A percentile compares a stretch with the other conserved stretches of the same genome.
These are phyloP conservation scores for Cinara cedri DNA, from an alignment of 2,888 invertebrate species.

Conservation along the genomic window DNA sequence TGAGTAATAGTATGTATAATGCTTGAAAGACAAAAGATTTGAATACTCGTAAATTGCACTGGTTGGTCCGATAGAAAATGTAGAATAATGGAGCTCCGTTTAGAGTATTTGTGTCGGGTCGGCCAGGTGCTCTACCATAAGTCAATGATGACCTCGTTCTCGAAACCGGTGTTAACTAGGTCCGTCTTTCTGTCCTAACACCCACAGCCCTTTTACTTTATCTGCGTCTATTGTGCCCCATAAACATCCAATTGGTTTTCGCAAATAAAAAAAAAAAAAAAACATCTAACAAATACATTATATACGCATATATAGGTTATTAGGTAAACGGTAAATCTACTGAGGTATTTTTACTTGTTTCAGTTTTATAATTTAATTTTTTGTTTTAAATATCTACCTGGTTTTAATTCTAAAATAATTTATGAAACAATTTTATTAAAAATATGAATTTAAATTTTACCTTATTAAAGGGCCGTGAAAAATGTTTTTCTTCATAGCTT, in stretches of 20 bases:
- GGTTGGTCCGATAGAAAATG: constrained; percentile 36
- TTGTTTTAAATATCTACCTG: too few relatives aligned
- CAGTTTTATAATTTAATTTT: too few relatives aligned
- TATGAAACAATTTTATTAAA: too few relatives aligned
- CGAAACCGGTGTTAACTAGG: constrained; percentile 57
- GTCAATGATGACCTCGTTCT: constrained; percentile 56
- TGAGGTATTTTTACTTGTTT: too few relatives aligned
- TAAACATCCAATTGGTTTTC: constrained; percentile 32
- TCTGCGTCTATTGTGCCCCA: constrained; percentile 23
- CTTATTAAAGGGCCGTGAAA: background rate
- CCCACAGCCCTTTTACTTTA: constrained; percentile 55
- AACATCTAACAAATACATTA: too few relatives aligned
- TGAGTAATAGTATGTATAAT: constrained; percentile 12
- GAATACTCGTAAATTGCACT: constrained; percentile 48
- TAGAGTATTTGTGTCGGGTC: constrained; percentile 52
- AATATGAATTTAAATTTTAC: too few relatives aligned
- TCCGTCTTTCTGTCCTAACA: constrained; percentile 49
- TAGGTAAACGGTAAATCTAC: too few relatives aligned
- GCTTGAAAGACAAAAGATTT: constrained; percentile 32
- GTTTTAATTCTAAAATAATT: too few relatives aligned
- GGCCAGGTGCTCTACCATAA: constrained; percentile 56
- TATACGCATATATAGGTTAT: too few relatives aligned
- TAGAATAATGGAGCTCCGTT: constrained; percentile 51
- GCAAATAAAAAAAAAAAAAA: constrained; percentile 13
- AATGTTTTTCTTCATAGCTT: background rate